Base-by-base conservation (phyloP, 1,140 invertebrate genomes). In the Potamilus streckersoni region DNA sequence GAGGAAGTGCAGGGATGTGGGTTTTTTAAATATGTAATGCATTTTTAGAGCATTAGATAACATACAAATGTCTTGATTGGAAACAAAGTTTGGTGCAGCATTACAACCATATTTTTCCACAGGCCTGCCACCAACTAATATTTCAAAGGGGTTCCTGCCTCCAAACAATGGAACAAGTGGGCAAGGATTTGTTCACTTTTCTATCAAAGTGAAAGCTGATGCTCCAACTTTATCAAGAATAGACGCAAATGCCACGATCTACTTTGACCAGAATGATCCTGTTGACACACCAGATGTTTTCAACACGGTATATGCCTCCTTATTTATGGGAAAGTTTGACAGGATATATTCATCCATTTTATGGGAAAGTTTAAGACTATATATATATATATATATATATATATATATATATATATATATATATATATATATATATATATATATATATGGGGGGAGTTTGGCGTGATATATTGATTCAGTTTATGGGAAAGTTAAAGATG, bases 161-260 rank as follows among this genome's bases (percentile, higher is more conserved):
- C 77, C 77, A 61, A 79, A 79, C 27, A 79, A 79, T 62, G 77
- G 77, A 19, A 79, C 77, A 62, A 66, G 62, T 2, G 77, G 77
- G 19, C 77, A 79, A 57, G 77, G 77, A 71, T 79, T 71, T 63
- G 77, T 72, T 13, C 57, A 69, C 6, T 79, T 79, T 58, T 68
- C 69, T 56, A 71, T 79, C 16, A 74, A 71, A 69, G 64, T 69
- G 31, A 74, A 62, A 31, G 8, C 27, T n/a, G 38, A 67, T 17
- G 60, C 64, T 12, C 17, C 20, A 23, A 68, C 68, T 38, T 63
- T 79, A 23, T 61, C 72, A 27, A 72, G 49, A 27, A 69, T 79
- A 20, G 27, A 71, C 49, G 68, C 67, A 0, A 74, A 79, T 62
- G 72, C 77, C 5, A 56, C 69, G 2, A 79, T 79, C 15, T 74